Conservation (phyloP, 2,888 invertebrate species). For the Psylliodes chrysocephalus region DNA sequence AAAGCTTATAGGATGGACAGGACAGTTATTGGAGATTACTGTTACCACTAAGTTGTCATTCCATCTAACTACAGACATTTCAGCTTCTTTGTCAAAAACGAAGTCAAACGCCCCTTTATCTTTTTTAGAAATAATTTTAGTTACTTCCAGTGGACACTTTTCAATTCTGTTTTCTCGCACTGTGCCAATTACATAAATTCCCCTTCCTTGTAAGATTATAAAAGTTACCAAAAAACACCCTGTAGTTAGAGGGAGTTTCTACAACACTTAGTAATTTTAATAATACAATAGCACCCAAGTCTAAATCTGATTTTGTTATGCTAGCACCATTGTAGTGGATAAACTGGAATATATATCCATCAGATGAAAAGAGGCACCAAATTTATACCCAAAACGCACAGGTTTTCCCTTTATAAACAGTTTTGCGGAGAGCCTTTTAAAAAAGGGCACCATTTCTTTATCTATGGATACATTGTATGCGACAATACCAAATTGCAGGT, state of each 20-base stretch:
- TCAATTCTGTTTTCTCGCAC: too few relatives aligned
- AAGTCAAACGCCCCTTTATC: constrained; percentile 26
- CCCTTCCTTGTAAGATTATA: constrained; percentile 13
- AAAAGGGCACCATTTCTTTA: constrained; percentile 42
- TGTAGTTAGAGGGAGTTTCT: too few relatives aligned
- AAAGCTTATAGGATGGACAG: too few relatives aligned
- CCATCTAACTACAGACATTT: constrained; percentile 26
- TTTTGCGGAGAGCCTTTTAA: constrained; percentile 51
- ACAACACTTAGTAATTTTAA: too few relatives aligned
- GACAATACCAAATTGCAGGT: neutral
- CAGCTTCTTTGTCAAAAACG: constrained; percentile 24
- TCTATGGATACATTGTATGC: neutral
- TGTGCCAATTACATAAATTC: constrained; percentile 27
- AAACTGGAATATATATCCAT: constrained; percentile 47
- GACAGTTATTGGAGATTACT: too few relatives aligned
- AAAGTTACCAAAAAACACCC: constrained; percentile 44
- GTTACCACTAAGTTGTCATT: constrained; percentile 34
- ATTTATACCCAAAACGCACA: constrained; percentile 51
- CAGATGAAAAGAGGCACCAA: too few relatives aligned
- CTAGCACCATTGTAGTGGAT: too few relatives aligned
- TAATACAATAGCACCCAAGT: constrained; percentile 34
- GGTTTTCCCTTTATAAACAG: constrained; percentile 53
- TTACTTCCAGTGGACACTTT: too few relatives aligned
- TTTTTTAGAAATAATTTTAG: too few relatives aligned
- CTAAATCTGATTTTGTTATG: constrained; percentile 25